Conservation (phyloP, 2,888 invertebrate genomes). For the Lutraria lutraria region DNA sequence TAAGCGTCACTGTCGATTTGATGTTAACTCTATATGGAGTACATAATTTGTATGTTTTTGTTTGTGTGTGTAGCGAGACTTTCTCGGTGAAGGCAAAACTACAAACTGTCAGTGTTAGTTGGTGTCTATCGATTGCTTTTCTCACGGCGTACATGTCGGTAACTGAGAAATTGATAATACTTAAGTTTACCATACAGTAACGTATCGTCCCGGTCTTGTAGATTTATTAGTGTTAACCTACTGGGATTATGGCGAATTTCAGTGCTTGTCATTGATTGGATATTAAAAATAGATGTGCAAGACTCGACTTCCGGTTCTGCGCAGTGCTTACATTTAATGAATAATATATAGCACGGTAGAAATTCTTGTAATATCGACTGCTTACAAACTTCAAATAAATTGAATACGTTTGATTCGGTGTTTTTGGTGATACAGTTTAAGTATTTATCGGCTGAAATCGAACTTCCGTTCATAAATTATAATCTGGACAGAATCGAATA, state of each 20-base stretch:
- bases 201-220: constrained; percentile 25
- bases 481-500: neutral
- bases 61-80: constrained; percentile 10
- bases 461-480: neutral
- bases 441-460: neutral
- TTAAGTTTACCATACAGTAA: constrained; percentile 5
- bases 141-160: constrained; percentile 10
- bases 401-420: neutral
- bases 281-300: constrained; percentile 41
- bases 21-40: constrained; percentile 9
- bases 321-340: constrained; percentile 57
- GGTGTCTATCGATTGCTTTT: constrained; percentile 17
- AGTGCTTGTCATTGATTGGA: constrained; percentile 39
- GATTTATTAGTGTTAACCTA: constrained; percentile 20
- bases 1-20: neutral
- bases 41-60: neutral
- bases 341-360: constrained; percentile 56
- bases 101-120: constrained; percentile 15
- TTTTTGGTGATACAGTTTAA: neutral
- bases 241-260: neutral
- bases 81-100: constrained; percentile 25
- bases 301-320: constrained; percentile 60
- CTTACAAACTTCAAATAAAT: neutral
- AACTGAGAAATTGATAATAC: constrained; percentile 1
- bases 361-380: constrained; percentile 28